Percentiles rank a stretch among this genome's conserved stretches.
Conservation (phyloP, 2,113 vertebrate genomes). For the Trichomycterus rosablanca region DNA sequence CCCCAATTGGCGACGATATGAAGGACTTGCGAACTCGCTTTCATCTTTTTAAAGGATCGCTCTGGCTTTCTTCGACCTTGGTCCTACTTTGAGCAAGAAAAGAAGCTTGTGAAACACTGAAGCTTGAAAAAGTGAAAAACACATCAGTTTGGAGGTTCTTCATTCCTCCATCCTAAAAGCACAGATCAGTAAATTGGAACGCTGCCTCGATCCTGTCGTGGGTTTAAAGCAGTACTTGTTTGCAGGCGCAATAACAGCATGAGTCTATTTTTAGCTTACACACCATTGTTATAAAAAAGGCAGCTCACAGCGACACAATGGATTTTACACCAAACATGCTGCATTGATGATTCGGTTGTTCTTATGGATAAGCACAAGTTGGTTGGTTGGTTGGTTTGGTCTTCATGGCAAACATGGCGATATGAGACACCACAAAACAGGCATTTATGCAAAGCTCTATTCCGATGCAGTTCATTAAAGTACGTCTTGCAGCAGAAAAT, state of each 20-base stretch:
- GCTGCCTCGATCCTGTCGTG: not conserved
- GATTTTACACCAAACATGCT: conserved; percentile 33
- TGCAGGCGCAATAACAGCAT: too few relatives aligned
- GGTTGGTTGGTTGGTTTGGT: too few relatives aligned
- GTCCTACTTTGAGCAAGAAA: not conserved
- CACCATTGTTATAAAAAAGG: conserved; percentile 5
- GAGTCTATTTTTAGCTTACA: conserved; percentile 15
- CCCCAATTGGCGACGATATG: too few relatives aligned
- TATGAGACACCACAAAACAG: conserved; percentile 24
- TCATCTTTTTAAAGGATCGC: not conserved
- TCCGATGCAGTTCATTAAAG: not conserved
- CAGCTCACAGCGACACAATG: not conserved
- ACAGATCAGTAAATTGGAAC: not conserved
- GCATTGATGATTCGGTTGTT: conserved; percentile 36
- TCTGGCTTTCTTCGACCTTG: not conserved
- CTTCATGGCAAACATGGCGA: conserved; percentile 15
- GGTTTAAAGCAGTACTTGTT: not conserved
- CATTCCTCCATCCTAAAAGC: not conserved
- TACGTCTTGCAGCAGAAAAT: conserved; percentile 40
- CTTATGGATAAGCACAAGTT: conserved; percentile 45
- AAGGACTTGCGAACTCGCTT: too few relatives aligned
- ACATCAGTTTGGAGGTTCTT: not conserved
- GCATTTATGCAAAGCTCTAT: conserved; percentile 27
- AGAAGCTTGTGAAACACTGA: conserved; percentile 1
- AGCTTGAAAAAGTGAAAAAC: conserved; percentile 1